A percentile compares a stretch with the other conserved stretches of the same genome.
phyloP scores from a whole-genome alignment of 2,113 vertebrate genomes.

The Todiramphus saurophagus region DNA sequence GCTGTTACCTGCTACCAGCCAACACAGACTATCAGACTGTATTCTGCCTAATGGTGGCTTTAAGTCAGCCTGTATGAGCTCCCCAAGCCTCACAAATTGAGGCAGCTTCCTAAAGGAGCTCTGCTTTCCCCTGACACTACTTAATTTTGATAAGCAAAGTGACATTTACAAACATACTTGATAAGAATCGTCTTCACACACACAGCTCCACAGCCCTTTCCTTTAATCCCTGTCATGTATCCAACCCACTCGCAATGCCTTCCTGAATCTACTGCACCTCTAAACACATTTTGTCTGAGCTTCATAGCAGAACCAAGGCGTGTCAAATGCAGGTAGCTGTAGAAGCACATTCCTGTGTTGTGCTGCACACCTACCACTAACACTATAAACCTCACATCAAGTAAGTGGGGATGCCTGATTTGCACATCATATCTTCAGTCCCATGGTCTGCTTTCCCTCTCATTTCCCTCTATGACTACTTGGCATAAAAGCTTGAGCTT shows the following conservation, averaged over 20 bases:
- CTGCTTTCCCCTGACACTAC: not conserved
- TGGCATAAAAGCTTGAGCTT: not conserved
- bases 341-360: not conserved
- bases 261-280: not conserved
- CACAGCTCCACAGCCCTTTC: not conserved
- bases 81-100: not conserved
- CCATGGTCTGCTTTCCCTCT: not conserved
- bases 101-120: not conserved
- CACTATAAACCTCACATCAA: fast-evolving
- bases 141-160: not conserved
- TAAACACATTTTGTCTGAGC: not conserved
- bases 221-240: not conserved
- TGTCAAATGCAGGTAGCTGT: not conserved
- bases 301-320: fast-evolving
- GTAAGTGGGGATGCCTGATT: not conserved
- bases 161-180: not conserved
- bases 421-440: not conserved
- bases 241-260: not conserved
- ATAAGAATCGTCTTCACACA: not conserved
- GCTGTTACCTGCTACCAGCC: not conserved
- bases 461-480: not conserved
- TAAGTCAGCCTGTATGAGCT: not conserved
- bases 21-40: not conserved
- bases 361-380: not conserved
- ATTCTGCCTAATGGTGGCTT: not conserved